phyloP scores from a whole-genome alignment of 2,888 invertebrate genomes.

The Ophioninae sp. region DNA sequence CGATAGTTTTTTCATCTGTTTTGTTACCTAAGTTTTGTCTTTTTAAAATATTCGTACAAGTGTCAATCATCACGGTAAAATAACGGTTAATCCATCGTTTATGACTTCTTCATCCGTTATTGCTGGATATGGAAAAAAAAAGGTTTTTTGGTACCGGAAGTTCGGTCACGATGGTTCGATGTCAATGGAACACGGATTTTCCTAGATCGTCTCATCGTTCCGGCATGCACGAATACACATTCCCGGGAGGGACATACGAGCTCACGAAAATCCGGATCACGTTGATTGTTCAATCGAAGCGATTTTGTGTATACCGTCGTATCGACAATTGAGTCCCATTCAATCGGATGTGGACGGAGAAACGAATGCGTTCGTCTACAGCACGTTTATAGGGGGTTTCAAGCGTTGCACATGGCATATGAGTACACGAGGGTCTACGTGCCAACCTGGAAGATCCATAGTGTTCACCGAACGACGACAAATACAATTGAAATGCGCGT shows the following conservation, averaged over 20 bases:
- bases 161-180: neutral
- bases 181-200: conserved; percentile 16
- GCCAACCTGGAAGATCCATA: conserved; percentile 15
- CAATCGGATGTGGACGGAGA: conserved; percentile 43
- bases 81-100: neutral
- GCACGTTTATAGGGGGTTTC: conserved; percentile 55
- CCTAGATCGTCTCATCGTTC: conserved; percentile 22
- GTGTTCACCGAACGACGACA: conserved; percentile 10
- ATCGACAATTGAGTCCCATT: conserved; percentile 61
- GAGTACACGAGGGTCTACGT: conserved; percentile 34
- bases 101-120: neutral
- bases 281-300: conserved; percentile 60
- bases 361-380: conserved; percentile 34
- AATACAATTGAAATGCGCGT: conserved; percentile 30
- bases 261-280: conserved; percentile 61
- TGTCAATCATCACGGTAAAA: too few relatives aligned
- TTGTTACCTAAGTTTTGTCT: too few relatives aligned
- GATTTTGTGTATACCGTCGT: conserved; percentile 49
- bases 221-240: neutral
- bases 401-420: conserved; percentile 38
- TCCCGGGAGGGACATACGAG: conserved; percentile 33
- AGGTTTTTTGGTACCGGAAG: conserved; percentile 10
- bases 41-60: too few relatives aligned
- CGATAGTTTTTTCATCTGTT: too few relatives aligned
- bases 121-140: neutral